Conservation (phyloP, 2,113 vertebrate genomes). For the Lophius piscatorius region DNA sequence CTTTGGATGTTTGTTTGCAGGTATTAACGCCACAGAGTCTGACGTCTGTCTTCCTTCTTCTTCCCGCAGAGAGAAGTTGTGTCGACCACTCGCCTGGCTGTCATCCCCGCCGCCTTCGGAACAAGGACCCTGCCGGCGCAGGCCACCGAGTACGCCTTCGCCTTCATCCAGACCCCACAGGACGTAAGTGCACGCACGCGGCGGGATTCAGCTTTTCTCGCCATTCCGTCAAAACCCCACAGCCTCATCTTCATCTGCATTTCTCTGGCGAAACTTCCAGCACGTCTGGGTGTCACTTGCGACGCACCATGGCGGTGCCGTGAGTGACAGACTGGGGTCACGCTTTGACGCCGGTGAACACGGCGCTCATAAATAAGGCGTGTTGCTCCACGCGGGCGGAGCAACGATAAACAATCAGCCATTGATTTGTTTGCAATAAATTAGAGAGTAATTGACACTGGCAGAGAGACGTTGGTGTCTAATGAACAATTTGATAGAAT, state of each 20-base stretch:
- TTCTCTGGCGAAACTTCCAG: constrained; percentile 48
- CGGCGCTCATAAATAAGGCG: constrained; percentile 42
- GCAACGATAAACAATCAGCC: constrained; percentile 32
- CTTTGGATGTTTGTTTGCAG: background rate
- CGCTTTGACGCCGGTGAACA: constrained; percentile 43
- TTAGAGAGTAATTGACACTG: constrained; percentile 29
- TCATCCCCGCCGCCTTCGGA: constrained; percentile 89
- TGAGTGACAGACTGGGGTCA: constrained; percentile 30
- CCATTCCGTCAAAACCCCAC: background rate
- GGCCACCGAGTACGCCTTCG: constrained; percentile 90
- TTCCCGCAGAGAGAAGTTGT: constrained; percentile 87
- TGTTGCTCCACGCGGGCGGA: constrained; percentile 19
- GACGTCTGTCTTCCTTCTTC: constrained; percentile 17
- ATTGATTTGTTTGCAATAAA: constrained; percentile 22
- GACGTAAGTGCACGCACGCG: constrained; percentile 83
- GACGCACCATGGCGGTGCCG: constrained; percentile 33
- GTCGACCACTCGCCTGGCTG: constrained; percentile 84
- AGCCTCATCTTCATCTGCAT: constrained; percentile 41
- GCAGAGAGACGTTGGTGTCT: constrained; percentile 6
- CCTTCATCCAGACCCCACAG: constrained; percentile 91
- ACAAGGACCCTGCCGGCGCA: constrained; percentile 86
- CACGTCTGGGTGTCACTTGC: constrained; percentile 45
- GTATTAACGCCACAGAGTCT: background rate
- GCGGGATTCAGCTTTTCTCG: background rate
- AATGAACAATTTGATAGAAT: constrained; percentile 7